Conservation (phyloP, 2,113 vertebrate species). For the Tricholaema leucomelas region DNA sequence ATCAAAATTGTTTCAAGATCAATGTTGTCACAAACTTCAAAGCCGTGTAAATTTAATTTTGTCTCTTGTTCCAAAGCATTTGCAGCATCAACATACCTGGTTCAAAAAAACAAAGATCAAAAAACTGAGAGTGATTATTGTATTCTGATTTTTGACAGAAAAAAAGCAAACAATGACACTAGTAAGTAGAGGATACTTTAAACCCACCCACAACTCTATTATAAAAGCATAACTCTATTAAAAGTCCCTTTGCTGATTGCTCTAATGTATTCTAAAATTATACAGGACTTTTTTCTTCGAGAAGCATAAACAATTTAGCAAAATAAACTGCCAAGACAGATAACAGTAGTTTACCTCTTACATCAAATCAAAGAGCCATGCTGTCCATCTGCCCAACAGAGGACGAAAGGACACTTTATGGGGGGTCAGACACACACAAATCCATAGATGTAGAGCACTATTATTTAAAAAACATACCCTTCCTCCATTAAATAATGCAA, state of each 20-base stretch:
- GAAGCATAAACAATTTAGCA: background rate
- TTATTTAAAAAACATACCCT: constrained; percentile 80
- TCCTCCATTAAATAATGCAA: constrained; percentile 89
- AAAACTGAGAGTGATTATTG: background rate
- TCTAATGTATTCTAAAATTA: background rate
- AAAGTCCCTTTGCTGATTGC: background rate
- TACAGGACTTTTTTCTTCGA: background rate
- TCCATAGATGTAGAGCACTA: background rate
- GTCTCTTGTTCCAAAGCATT: constrained; percentile 88
- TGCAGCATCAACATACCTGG: constrained; percentile 86
- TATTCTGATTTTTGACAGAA: background rate
- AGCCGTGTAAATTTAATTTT: constrained; percentile 80
- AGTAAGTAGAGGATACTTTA: background rate
- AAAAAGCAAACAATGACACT: background rate
- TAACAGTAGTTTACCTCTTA: background rate
- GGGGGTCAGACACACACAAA: background rate
- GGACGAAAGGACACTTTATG: background rate
- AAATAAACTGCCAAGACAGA: background rate
- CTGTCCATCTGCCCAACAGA: background rate
- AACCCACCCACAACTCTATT: background rate
- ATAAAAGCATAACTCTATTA: background rate
- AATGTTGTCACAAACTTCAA: constrained; percentile 94
- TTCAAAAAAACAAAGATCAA: background rate
- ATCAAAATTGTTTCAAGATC: constrained; percentile 94
- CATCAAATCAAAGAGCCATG: background rate